A percentile compares a stretch with the other conserved stretches of the same genome.
Conservation (phyloP, 1,140 invertebrate species). For the Macrocentrus cingulum region DNA sequence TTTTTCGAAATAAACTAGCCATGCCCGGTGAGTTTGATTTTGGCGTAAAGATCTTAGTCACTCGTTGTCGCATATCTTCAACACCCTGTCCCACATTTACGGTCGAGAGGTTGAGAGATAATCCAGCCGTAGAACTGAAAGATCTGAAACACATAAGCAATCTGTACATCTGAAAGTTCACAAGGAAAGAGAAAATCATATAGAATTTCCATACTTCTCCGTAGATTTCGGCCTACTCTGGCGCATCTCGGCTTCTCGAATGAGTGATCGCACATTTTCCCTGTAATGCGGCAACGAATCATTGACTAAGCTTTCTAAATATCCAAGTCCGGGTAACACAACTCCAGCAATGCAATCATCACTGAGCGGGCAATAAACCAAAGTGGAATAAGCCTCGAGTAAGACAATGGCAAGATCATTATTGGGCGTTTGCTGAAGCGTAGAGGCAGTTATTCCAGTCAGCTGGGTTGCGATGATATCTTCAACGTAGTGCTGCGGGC, state of each 20-base stretch:
- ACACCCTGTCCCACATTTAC: conserved; percentile 63
- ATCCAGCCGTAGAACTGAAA: conserved; percentile 43
- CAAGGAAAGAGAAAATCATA: background rate
- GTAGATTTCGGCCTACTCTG: conserved; percentile 46
- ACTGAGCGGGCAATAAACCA: conserved; percentile 65
- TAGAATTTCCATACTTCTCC: conserved; percentile 46
- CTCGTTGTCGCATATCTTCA: conserved; percentile 64
- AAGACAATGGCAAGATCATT: conserved; percentile 64
- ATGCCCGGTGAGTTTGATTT: conserved; percentile 54
- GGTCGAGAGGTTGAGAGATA: conserved; percentile 52
- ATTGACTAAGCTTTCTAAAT: conserved; percentile 58
- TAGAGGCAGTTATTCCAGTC: conserved; percentile 62
- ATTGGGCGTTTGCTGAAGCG: conserved; percentile 62
- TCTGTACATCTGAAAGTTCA: background rate
- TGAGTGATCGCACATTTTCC: conserved; percentile 58
- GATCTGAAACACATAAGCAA: conserved; percentile 36
- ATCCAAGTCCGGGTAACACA: conserved; percentile 59
- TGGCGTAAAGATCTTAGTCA: conserved; percentile 65
- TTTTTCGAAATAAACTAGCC: conserved; percentile 58
- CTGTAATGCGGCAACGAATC: conserved; percentile 56
- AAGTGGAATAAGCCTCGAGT: conserved; percentile 68
- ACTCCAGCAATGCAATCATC: conserved; percentile 56
- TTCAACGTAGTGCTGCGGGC: conserved; percentile 61
- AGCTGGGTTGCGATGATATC: conserved; percentile 68
- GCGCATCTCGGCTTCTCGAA: conserved; percentile 60